These are phyloP conservation scores for Myotis myotis DNA, from an alignment of 2,797 vertebrate genomes.

Conservation along the genomic window DNA sequence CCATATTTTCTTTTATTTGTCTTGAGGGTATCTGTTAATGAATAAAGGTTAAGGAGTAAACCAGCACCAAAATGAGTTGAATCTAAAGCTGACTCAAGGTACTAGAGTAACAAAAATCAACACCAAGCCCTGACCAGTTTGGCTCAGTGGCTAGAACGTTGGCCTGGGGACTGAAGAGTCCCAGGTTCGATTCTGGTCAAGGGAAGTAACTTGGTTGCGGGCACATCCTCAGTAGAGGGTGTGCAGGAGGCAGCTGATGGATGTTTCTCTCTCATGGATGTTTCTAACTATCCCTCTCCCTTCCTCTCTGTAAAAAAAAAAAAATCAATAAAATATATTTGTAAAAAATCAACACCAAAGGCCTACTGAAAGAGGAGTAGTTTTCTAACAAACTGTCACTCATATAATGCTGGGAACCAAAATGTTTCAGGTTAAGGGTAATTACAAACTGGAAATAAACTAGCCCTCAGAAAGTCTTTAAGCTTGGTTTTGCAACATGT, in stretches of 20 bases:
- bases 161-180: no score
- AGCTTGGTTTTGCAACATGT: constrained; percentile 4
- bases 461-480: constrained; percentile 1
- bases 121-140: no score
- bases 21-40: background rate
- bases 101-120: no score
- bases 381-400: background rate
- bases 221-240: no score
- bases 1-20: background rate
- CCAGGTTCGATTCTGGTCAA: no score
- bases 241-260: no score
- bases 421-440: background rate
- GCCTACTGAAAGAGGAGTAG: background rate
- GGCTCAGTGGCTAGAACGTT: no score
- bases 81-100: background rate
- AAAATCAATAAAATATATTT: no score
- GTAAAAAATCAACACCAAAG: background rate
- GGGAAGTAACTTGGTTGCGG: no score
- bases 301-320: no score
- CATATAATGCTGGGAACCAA: background rate
- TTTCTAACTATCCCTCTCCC: no score
- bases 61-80: background rate
- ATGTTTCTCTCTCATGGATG: no score
- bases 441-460: constrained; percentile 26
- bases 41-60: constrained; percentile 32